These are phyloP conservation scores for Hirtodrosophila trivittata DNA, from an alignment of 2,888 invertebrate species.

Conservation along the genomic window DNA sequence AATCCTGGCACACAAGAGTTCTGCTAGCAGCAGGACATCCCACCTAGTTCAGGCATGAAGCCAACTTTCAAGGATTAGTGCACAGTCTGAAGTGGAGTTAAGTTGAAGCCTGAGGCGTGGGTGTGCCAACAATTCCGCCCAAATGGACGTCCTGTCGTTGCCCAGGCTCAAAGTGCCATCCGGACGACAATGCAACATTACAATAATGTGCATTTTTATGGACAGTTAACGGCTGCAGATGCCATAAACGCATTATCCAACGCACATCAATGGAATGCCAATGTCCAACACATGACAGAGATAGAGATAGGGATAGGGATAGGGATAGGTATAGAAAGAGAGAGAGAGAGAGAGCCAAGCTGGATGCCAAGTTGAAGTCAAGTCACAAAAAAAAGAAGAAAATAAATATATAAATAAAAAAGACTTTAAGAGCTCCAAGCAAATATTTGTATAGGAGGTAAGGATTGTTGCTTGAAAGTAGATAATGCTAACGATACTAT, in stretches of 20 bases:
- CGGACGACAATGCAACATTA: constrained; percentile 74
- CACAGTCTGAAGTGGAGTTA: background rate
- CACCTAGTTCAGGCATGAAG: constrained; percentile 10
- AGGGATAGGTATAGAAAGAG: background rate
- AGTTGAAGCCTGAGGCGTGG: background rate
- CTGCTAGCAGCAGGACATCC: constrained; percentile 53
- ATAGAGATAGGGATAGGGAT: background rate
- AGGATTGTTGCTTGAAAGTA: too few species aligned
- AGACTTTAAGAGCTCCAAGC: constrained; percentile 26
- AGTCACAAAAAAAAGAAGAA: background rate
- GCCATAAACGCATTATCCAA: constrained; percentile 76
- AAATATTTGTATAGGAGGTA: too few species aligned
- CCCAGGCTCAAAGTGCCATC: constrained; percentile 61
- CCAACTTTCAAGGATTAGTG: constrained; percentile 45
- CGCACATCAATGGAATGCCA: constrained; percentile 65
- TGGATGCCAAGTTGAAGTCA: background rate
- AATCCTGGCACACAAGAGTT: constrained; percentile 1
- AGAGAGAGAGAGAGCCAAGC: constrained; percentile 2
- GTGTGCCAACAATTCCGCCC: constrained; percentile 3
- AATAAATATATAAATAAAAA: background rate
- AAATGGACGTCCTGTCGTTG: constrained; percentile 56
- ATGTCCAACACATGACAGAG: constrained; percentile 23
- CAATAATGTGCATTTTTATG: constrained; percentile 80
- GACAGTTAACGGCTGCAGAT: constrained; percentile 75
- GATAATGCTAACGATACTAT: too few species aligned